Base-by-base conservation (phyloP, 1,140 invertebrate genomes). In the Portunus trituberculatus region DNA sequence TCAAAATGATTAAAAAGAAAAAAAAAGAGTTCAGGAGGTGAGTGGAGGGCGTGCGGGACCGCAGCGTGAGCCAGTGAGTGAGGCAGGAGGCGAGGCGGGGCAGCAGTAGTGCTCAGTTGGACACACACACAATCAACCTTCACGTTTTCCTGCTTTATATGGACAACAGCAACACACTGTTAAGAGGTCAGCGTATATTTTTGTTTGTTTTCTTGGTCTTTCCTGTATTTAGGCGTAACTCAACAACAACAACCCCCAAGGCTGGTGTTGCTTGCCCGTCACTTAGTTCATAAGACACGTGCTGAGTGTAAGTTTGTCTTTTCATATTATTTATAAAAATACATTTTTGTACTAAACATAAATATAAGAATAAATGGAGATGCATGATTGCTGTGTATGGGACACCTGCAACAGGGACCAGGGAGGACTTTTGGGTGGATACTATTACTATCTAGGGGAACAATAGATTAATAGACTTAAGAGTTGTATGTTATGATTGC, bases 301-400 rank as follows among this genome's bases (percentile, higher is more conserved):
- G 94, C 94, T 95, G 94, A 89, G 94, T 95, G 94, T 94, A 92
- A 95, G 94, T 95, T 95, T 95, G 94, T 93, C 94, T 93, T 95
- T 95, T 95, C 94, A 95, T 95, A 95, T 95, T 92, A 95, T 95
- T 95, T 95, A 95, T 95, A 95, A 95, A 93, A 93, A 92, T 92
- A 83, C 90, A 95, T 92, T 95, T 95, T 95, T 95, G 94, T 95
- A 95, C 94, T 95, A 95, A 95, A 95, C 94, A 92, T 31, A 92
- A 95, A 95, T 95, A 95, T 95, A 95, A 93, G 93, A 95, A 95
- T 95, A 95, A 95, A 95, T 95, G 94, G 94, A 95, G 90, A 88
- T 95, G 94, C 94, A 95, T 95, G 94, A 94, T 82, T 29, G 90
- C 20, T n/a, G 29, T 82, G 16, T 87, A 31, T 83, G 86, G 28